Evolutionary conservation across 2,888 invertebrate genomes (phyloP).

Genomic region (Xanthia togata): DNA sequence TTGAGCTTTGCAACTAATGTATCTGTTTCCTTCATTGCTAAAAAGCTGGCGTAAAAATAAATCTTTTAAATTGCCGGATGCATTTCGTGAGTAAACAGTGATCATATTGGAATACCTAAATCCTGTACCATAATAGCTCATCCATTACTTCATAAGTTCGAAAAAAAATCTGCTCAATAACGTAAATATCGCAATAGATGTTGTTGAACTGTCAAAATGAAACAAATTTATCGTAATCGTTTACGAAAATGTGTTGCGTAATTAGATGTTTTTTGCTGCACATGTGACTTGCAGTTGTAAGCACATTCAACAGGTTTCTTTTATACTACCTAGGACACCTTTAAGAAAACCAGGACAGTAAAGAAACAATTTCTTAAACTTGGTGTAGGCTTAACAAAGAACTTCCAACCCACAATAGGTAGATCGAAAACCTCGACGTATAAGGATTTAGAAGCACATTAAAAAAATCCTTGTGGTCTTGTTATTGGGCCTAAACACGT

Average conservation of each 20-base stretch:
- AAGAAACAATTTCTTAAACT: neutral
- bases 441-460: no score
- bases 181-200: no score
- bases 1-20: no score
- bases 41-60: neutral
- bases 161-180: no score
- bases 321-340: neutral
- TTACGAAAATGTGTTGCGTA: no score
- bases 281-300: constrained; percentile 23
- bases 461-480: no score
- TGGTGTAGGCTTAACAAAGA: neutral
- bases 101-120: constrained; percentile 1
- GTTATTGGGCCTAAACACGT: no score
- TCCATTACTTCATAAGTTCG: no score
- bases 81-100: neutral
- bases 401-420: neutral
- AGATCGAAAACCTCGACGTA: neutral
- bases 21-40: neutral
- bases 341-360: neutral
- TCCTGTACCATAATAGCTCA: neutral
- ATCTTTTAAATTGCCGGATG: constrained; percentile 2
- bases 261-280: constrained; percentile 6
- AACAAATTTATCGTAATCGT: no score
- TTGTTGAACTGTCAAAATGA: no score
- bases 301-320: constrained; percentile 21